Base-by-base conservation (phyloP, 2,113 vertebrate genomes). In the Psammodynastes pulverulentus region DNA sequence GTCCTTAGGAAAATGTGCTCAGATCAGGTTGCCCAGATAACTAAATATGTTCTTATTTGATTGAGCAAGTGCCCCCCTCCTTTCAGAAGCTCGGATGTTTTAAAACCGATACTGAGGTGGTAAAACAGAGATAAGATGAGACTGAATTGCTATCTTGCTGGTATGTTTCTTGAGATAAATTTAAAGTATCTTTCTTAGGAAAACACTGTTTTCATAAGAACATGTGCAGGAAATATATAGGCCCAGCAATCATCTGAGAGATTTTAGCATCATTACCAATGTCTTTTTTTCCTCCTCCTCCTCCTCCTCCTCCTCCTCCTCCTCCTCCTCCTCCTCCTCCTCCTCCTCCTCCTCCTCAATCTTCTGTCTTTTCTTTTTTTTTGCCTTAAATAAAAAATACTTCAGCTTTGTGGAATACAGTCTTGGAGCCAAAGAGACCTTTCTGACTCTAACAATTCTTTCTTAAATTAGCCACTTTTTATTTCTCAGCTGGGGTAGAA, bases 41-140 rank as follows among this genome's bases (percentile, higher is more conserved):
- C 88, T 89, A n/a, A 89, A 58, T 26, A 43, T 88, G 43, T 9
- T 34, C 39, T 54, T 53, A 84, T 21, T 45, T 85, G 43, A 89
- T 53, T 53, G 62, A 46, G 72, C 53, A 48, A 89, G 13, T 46
- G 48, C 0, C 48, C 54, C 17, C 54, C 56, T 1, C 17, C 51
- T 95, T 90, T 92, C 94, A 94, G 94, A 93, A 92, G 17, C 0
- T 45, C 91, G 49, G 96, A 96, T 97, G 96, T 98, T 97, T 97
- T 96, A 97, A 97, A 89, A 97, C 93, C 96, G 96, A 94, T 94
- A 85, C 93, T 95, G 96, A 98, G 95, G 96, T 97, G 95, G 96
- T 95, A 94, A 96, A 95, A 93, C 62, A 96, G 96, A 98, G 97
- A 97, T 97, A 97, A 97, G 95, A 94, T 26, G 95, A 96, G 95